Conservation (phyloP, 2,113 vertebrate species). For the Nycticorax nycticorax region DNA sequence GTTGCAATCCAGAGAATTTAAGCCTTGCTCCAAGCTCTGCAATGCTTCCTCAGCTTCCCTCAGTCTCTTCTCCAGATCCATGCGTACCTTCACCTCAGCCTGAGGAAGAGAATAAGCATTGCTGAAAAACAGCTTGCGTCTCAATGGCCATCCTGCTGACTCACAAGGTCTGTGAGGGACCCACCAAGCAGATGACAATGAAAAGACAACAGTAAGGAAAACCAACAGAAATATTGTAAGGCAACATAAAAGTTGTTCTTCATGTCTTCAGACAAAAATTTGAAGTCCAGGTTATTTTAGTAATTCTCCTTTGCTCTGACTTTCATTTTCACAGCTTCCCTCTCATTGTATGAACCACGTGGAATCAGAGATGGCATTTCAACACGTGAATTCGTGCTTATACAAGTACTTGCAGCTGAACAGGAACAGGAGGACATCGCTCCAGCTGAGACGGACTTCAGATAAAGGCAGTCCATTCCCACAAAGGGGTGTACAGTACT, state of each 20-base stretch:
- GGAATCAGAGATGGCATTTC: not conserved
- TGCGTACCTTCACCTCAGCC: constrained; percentile 90
- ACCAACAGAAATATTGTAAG: not conserved
- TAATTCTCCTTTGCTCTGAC: not conserved
- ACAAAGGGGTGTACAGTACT: not conserved
- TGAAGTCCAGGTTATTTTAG: not conserved
- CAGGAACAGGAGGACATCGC: not conserved
- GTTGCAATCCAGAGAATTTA: constrained; percentile 84
- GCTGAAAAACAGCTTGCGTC: not conserved
- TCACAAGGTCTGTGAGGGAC: not conserved
- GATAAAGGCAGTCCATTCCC: not conserved
- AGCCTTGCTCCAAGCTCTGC: constrained; percentile 88
- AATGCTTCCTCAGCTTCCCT: constrained; percentile 90
- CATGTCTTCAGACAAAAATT: not conserved
- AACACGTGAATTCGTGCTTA: not conserved
- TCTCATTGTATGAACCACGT: not conserved
- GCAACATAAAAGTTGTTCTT: not conserved
- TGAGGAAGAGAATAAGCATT: constrained; percentile 27
- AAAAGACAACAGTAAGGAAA: not conserved
- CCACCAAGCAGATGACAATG: not conserved
- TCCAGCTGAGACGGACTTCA: not conserved
- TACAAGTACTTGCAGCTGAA: not conserved
- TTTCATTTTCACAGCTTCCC: not conserved
- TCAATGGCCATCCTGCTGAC: not conserved
- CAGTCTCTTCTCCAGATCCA: constrained; percentile 88